Evolutionary conservation across 2,797 vertebrate genomes (phyloP), one percentile per base, ranked within the genome.

Genomic region (Mycteria americana): DNA sequence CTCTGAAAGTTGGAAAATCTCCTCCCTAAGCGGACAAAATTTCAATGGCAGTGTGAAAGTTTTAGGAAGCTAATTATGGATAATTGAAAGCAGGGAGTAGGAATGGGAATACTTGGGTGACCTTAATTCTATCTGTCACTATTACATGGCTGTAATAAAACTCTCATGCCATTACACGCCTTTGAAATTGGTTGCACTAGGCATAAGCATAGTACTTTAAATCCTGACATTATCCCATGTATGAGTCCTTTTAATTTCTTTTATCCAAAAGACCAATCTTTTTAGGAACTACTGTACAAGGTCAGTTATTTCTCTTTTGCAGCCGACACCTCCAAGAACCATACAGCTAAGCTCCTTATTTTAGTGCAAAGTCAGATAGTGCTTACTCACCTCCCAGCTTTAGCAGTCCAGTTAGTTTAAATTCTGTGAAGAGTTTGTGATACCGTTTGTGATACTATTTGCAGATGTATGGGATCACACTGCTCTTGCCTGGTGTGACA

Each of bases 51-150:
- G 64, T 87, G 93, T 96, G 96, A 97, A 97, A 96, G 97, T 96
- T 95, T 94, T 80, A 80, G 81, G 86, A n/a, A 93, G 90, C 24
- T 95, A 94, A 97, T 97, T 96, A 95, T 11, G 51, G 93, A 81
- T 90, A 97, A 93, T 94, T 97, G 94, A 88, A 95, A 95, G 78
- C 75, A 62, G 84, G 86, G 79, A 96, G 91, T 69, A 88, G 85
- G 91, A 92, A 89, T 59, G 88, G 85, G 73, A 84, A 95, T 91
- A 81, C 91, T 84, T 24, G 85, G 62, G 91, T 96, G 94, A 93
- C 93, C 96, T 95, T 97, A 95, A 97, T 96, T 92, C 92, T 76
- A 93, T 81, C 45, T 92, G 70, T 86, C 64, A 46, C 70, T 95
- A 91, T 85, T 85, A 90, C 48, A 35, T 41, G 59, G 48, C 82